phyloP scores from a whole-genome alignment of 2,888 invertebrate genomes.

The Taenaris catops region DNA sequence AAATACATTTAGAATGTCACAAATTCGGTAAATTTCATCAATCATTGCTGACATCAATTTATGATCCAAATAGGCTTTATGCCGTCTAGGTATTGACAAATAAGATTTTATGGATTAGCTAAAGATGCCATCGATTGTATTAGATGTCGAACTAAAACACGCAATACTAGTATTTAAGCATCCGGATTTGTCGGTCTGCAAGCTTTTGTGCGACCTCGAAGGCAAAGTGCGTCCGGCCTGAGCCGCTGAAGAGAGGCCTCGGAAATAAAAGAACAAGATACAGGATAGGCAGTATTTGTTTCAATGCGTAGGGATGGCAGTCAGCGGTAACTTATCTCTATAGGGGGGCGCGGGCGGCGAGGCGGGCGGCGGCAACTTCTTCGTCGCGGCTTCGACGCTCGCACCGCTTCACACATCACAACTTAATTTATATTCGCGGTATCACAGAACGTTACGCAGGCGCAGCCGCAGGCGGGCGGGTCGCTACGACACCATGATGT shows the following conservation, averaged over 20 bases:
- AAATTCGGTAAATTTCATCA: too few species aligned
- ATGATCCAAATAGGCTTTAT: too few species aligned
- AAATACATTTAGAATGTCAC: too few species aligned
- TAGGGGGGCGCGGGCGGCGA: constrained; percentile 67
- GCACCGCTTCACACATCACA: constrained; percentile 77
- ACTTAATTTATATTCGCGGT: constrained; percentile 85
- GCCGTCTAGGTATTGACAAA: too few species aligned
- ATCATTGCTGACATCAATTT: too few species aligned
- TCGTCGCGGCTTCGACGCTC: constrained; percentile 65
- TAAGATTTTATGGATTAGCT: too few species aligned
- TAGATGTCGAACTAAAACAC: too few species aligned
- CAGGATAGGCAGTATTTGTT: constrained; percentile 63
- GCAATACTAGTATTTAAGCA: too few species aligned
- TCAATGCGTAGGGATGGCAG: constrained; percentile 67
- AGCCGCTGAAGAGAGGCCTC: constrained; percentile 42
- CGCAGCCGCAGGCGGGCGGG: constrained; percentile 75
- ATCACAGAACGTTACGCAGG: constrained; percentile 83
- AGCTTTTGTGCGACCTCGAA: too few species aligned
- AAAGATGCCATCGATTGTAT: too few species aligned
- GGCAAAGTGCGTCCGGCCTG: too few species aligned
- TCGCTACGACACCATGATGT: constrained; percentile 95
- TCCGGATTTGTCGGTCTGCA: too few species aligned
- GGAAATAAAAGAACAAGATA: constrained; percentile 44
- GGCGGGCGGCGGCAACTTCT: constrained; percentile 65
- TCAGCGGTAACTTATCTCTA: constrained; percentile 70